Conservation (phyloP, 1,140 invertebrate genomes). For the Cepaea nemoralis region DNA sequence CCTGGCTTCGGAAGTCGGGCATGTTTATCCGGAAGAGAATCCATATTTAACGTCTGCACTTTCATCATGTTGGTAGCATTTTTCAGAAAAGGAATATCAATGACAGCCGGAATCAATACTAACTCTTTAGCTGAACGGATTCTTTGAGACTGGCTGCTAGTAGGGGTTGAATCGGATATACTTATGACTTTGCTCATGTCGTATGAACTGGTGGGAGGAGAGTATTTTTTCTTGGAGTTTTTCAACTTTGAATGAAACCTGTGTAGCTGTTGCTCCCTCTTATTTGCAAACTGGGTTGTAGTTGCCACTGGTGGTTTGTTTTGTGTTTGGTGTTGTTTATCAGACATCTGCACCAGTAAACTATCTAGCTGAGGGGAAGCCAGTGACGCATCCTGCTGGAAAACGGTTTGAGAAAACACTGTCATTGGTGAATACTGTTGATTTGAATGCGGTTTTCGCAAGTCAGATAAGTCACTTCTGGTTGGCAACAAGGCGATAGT, state of each 20-base stretch:
- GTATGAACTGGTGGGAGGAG: not conserved
- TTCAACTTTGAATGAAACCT: not conserved
- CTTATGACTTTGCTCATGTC: not conserved
- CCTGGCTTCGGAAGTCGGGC: not conserved
- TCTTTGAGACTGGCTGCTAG: not conserved
- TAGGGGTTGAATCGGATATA: not conserved
- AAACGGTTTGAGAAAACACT: not conserved
- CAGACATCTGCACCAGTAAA: not conserved
- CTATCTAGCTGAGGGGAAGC: constrained; percentile 4
- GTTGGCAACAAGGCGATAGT: constrained; percentile 25
- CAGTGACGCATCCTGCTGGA: not conserved
- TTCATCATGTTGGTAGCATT: not conserved
- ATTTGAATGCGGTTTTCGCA: constrained; percentile 32
- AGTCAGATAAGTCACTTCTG: constrained; percentile 35
- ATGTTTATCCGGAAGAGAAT: not conserved
- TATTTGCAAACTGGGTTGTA: constrained; percentile 7
- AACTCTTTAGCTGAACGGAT: not conserved
- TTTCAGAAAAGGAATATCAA: constrained; percentile 4
- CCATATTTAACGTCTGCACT: not conserved
- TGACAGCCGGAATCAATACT: not conserved
- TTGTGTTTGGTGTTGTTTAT: not conserved
- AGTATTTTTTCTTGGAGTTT: not conserved
- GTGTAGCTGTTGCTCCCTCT: constrained; percentile 5
- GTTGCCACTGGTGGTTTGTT: not conserved
- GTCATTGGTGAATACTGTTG: constrained; percentile 19